phyloP scores from a whole-genome alignment of 2,113 vertebrate genomes.

The Leptobrachium leishanense region DNA sequence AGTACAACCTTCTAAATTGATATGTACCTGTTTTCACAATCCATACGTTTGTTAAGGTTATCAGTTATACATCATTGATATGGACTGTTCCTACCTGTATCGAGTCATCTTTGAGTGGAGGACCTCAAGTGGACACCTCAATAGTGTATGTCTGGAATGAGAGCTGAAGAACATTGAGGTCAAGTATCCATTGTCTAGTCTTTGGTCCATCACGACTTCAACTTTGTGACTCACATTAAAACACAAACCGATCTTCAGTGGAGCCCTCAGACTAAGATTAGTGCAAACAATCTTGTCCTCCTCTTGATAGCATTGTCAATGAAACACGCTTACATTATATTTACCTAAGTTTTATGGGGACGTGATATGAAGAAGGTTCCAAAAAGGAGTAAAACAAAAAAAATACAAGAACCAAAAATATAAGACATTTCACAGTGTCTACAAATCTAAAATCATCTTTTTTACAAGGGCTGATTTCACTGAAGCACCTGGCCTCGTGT shows the following conservation, averaged over 20 bases:
- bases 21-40: background rate
- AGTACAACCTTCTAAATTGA: too few relatives aligned
- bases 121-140: background rate
- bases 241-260: background rate
- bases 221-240: background rate
- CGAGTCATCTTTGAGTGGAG: background rate
- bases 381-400: constrained; percentile 29
- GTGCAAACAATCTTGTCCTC: constrained; percentile 20
- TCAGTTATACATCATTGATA: background rate
- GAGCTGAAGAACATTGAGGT: background rate
- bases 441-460: constrained; percentile 49
- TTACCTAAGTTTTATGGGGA: background rate
- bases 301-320: constrained; percentile 4
- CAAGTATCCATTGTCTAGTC: background rate
- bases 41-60: background rate
- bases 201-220: background rate
- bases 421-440: constrained; percentile 70
- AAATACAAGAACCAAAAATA: constrained; percentile 40
- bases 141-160: too few relatives aligned
- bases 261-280: constrained; percentile 10
- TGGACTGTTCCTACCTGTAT: background rate
- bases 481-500: constrained; percentile 91
- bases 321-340: background rate
- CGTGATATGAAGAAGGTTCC: background rate
- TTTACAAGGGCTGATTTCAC: constrained; percentile 61